Conservation (phyloP, 2,113 vertebrate species). For the Fregata magnificens region DNA sequence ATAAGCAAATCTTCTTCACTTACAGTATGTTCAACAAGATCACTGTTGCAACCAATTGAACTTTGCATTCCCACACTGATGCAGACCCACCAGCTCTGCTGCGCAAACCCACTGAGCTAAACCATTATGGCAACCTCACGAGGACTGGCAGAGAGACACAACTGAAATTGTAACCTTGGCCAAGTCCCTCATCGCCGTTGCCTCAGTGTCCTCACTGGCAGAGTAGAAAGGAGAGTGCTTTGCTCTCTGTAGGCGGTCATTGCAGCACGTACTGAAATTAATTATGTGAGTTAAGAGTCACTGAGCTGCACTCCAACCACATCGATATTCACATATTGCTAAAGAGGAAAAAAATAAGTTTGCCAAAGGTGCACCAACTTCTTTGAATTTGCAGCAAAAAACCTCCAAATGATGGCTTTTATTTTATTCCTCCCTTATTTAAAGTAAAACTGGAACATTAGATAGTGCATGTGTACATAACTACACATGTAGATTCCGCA, state of each 20-base stretch:
- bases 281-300: not conserved
- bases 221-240: not conserved
- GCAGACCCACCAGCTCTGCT: not conserved
- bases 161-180: not conserved
- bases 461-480: not conserved
- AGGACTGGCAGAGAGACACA: not conserved
- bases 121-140: rapidly evolving
- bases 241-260: not conserved
- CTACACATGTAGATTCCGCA: not conserved
- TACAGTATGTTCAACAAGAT: not conserved
- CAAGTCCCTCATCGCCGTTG: not conserved
- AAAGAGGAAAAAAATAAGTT: not conserved
- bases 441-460: not conserved
- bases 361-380: not conserved
- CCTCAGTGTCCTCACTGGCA: not conserved
- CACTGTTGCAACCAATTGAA: not conserved
- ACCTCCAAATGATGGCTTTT: not conserved
- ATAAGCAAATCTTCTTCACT: not conserved
- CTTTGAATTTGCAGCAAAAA: not conserved
- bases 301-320: not conserved
- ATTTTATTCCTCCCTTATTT: not conserved
- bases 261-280: not conserved
- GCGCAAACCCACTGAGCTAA: not conserved
- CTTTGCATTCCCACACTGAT: not conserved
- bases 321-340: not conserved